Evolutionary conservation across 37 sponge, comb jelly and placozoan species (phyloP).

Genomic region (Tethya wilhelma): DNA sequence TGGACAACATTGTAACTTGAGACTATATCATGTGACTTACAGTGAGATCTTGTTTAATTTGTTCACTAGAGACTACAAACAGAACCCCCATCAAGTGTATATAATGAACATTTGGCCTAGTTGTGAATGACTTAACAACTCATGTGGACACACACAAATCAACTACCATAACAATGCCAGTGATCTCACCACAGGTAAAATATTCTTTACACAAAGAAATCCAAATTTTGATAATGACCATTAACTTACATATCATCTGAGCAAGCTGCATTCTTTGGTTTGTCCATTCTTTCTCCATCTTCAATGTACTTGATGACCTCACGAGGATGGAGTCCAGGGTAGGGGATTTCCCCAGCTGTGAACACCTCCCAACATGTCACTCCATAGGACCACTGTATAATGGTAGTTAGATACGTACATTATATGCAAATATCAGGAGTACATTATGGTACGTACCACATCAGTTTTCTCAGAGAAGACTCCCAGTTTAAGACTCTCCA

Average conservation of each 20-base stretch:
- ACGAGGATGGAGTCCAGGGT: constrained; percentile 37
- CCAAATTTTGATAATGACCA: no score
- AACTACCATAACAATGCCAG: no score
- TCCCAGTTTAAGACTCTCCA: constrained; percentile 19
- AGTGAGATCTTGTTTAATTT: no score
- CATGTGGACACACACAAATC: no score
- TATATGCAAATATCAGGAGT: neutral
- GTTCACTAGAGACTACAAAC: no score
- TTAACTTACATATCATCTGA: constrained; percentile 50
- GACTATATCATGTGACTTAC: no score
- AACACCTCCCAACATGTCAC: constrained; percentile 67
- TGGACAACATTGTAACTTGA: no score
- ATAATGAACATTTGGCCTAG: no score
- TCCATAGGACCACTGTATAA: constrained; percentile 60
- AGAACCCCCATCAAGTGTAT: no score
- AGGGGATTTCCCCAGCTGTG: constrained; percentile 48
- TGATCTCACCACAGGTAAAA: no score
- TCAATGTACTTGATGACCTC: constrained; percentile 10
- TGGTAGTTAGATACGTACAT: neutral
- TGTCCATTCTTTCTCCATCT: constrained; percentile 5
- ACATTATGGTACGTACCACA: constrained; percentile 21
- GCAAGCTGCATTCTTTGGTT: constrained; percentile 40
- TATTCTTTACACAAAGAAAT: no score
- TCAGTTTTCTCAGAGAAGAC: constrained; percentile 29
- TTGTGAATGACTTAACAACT: no score